These are phyloP conservation scores for Drosophila bifasciata DNA, from an alignment of 1,140 invertebrate species.

Conservation along the genomic window DNA sequence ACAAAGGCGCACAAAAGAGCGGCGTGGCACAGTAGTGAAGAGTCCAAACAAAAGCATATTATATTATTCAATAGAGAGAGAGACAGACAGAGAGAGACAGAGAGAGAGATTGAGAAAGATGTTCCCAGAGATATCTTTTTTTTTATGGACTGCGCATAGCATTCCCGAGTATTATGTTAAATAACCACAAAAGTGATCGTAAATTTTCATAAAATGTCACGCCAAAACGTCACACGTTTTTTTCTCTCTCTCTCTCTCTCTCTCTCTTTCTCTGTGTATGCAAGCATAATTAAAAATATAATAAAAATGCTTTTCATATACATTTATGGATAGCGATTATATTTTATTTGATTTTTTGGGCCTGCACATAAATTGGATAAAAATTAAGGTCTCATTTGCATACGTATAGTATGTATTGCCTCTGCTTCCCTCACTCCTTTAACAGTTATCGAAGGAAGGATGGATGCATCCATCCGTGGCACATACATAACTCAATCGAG, in stretches of 20 bases:
- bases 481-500: slow-evolving; percentile 68
- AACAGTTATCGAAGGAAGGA: slow-evolving; percentile 31
- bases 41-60: slow-evolving; percentile 39
- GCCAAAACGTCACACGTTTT: slow-evolving; percentile 66
- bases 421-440: slow-evolving; percentile 12
- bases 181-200: slow-evolving; percentile 69
- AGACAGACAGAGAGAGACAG: neutral
- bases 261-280: slow-evolving; percentile 1
- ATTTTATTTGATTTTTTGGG: slow-evolving; percentile 44
- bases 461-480: slow-evolving; percentile 39
- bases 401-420: slow-evolving; percentile 21
- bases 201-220: slow-evolving; percentile 72
- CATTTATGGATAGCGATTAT: slow-evolving; percentile 44
- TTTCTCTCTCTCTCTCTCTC: too few species aligned
- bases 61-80: slow-evolving; percentile 5
- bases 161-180: slow-evolving; percentile 61
- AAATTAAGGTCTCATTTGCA: slow-evolving; percentile 75
- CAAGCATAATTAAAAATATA: slow-evolving; percentile 73
- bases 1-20: slow-evolving; percentile 38
- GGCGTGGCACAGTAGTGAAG: slow-evolving; percentile 66
- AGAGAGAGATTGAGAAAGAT: too few species aligned
- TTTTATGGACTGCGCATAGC: slow-evolving; percentile 47
- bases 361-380: slow-evolving; percentile 60
- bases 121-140: slow-evolving; percentile 50
- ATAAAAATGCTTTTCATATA: slow-evolving; percentile 49